A percentile compares a stretch with the other conserved stretches of the same genome.
These are phyloP conservation scores for Melanargia galathea DNA, from an alignment of 2,888 invertebrate genomes.

Conservation along the genomic window DNA sequence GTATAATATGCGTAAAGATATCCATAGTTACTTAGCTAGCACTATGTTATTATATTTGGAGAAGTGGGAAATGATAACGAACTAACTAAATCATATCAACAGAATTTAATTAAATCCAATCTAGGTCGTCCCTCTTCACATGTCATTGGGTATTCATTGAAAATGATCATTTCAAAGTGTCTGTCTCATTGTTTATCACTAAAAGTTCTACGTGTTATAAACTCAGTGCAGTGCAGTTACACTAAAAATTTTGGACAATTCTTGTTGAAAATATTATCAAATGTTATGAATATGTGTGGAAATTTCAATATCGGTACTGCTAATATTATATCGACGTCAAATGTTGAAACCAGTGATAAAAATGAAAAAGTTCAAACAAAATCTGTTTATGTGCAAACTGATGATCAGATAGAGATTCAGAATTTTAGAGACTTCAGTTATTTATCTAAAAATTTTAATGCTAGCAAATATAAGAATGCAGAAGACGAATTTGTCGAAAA, in stretches of 20 bases:
- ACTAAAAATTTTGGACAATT: neutral
- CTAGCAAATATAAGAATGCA: neutral
- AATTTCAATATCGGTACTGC: neutral
- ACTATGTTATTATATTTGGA: too few species aligned
- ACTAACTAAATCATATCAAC: neutral
- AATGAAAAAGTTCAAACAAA: neutral
- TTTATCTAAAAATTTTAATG: neutral
- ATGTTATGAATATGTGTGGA: neutral
- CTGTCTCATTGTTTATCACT: neutral
- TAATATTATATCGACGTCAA: neutral
- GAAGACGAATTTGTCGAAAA: neutral
- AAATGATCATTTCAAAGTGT: constrained; percentile 5
- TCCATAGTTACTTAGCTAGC: neutral
- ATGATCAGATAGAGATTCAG: neutral
- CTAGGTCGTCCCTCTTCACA: neutral
- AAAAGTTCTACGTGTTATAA: neutral
- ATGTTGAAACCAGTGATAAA: neutral
- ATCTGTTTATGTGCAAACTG: constrained; percentile 12
- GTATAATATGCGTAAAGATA: neutral
- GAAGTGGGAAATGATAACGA: constrained; percentile 7
- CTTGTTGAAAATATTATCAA: neutral
- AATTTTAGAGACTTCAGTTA: neutral
- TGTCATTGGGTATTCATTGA: neutral
- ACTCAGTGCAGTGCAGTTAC: neutral
- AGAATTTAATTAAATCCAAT: constrained; percentile 5